Conservation (phyloP, 1,140 invertebrate species). For the Probaryconus sp. region DNA sequence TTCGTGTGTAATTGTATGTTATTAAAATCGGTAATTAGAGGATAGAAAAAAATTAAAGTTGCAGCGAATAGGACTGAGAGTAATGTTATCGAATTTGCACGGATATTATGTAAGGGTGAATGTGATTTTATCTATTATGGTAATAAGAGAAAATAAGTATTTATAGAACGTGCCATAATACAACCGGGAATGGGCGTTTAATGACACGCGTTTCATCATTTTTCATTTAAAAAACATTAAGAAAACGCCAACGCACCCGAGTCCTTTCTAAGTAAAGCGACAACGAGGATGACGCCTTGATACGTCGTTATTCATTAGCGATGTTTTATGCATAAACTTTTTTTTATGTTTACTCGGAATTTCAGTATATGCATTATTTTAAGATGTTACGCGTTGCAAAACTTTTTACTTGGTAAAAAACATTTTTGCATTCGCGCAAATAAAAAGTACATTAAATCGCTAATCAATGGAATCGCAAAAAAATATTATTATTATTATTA, state of each 20-base stretch:
- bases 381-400: no score
- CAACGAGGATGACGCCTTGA: constrained; percentile 36
- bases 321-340: constrained; percentile 36
- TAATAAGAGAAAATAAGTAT: constrained; percentile 51
- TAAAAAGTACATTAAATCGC: no score
- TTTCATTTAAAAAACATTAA: constrained; percentile 53
- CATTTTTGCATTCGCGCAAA: no score
- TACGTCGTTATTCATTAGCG: constrained; percentile 43
- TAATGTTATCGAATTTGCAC: constrained; percentile 9
- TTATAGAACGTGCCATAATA: constrained; percentile 26
- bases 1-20: no score
- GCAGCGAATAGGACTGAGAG: no score
- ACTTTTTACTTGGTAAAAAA: no score
- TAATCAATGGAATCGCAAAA: no score
- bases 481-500: no score
- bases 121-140: constrained; percentile 32
- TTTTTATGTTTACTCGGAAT: no score
- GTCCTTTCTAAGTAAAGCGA: constrained; percentile 51
- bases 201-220: constrained; percentile 57
- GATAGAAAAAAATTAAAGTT: no score
- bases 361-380: no score
- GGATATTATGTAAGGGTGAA: constrained; percentile 9
- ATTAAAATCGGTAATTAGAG: no score
- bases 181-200: constrained; percentile 48
- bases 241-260: constrained; percentile 50